Percentiles rank a stretch among this genome's conserved stretches.
Evolutionary conservation across 2,797 vertebrate species (phyloP).

Genomic region (Sebastiscus tertius): DNA sequence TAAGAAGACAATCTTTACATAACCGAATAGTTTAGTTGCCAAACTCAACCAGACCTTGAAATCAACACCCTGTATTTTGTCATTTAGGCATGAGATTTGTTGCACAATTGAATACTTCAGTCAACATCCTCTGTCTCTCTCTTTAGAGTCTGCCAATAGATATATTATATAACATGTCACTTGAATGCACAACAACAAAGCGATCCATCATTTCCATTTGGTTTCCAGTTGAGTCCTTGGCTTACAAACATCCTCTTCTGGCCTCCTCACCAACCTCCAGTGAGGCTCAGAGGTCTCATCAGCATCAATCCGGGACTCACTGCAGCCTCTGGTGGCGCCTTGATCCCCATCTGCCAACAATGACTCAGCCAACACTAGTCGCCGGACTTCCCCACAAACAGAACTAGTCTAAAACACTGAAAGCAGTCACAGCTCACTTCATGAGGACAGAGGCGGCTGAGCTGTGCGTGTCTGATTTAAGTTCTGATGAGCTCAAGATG

Average conservation of each 20-base stretch:
- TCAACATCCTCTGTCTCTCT: neutral
- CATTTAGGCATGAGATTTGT: neutral
- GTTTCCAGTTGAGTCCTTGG: neutral
- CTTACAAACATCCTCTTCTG: neutral
- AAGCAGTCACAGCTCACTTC: conserved; percentile 1
- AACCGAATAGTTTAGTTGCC: neutral
- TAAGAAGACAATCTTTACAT: neutral
- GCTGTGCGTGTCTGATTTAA: conserved; percentile 22
- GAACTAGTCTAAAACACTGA: neutral
- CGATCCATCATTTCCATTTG: neutral
- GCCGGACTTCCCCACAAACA: neutral
- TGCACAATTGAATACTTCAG: neutral
- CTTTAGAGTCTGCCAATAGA: neutral
- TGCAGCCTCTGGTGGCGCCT: conserved; percentile 3
- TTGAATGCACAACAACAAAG: neutral
- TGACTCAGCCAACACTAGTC: conserved; percentile 24
- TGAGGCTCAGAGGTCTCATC: conserved; percentile 8
- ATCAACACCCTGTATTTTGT: neutral
- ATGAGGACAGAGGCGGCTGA: neutral
- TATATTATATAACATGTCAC: neutral
- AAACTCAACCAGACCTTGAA: neutral
- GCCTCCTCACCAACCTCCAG: neutral
- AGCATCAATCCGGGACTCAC: neutral
- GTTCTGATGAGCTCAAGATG: conserved; percentile 39
- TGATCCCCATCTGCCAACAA: neutral